Percentiles rank a stretch among this genome's conserved stretches.
These are phyloP conservation scores for Andricus quercusramuli DNA, from an alignment of 2,888 invertebrate genomes.

Conservation along the genomic window DNA sequence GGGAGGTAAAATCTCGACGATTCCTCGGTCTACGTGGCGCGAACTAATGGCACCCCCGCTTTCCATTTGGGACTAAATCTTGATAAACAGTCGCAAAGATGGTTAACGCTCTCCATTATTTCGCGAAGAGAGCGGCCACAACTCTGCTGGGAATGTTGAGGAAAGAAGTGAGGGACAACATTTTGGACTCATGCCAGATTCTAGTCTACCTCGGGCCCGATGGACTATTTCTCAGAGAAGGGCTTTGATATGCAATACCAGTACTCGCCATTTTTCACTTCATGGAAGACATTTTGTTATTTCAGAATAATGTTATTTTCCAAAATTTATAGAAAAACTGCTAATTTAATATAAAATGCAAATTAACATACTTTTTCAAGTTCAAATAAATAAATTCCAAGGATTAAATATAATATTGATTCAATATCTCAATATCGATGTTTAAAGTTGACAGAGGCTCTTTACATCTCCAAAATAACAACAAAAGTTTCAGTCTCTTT, in stretches of 20 bases:
- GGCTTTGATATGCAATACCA: not conserved
- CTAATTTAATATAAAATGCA: too few relatives aligned
- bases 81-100: conserved; percentile 64
- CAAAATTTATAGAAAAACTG: not conserved
- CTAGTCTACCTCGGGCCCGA: conserved; percentile 2
- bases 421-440: too few relatives aligned
- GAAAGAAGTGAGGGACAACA: not conserved
- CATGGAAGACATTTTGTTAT: not conserved
- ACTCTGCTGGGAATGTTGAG: conserved; percentile 27
- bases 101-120: conserved; percentile 62
- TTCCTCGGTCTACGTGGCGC: conserved; percentile 25
- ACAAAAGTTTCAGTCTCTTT: too few relatives aligned
- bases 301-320: not conserved
- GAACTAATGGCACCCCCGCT: conserved; percentile 44
- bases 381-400: too few relatives aligned
- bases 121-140: conserved; percentile 43
- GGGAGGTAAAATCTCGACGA: conserved; percentile 24
- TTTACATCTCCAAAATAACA: too few relatives aligned
- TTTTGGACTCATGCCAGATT: conserved; percentile 25
- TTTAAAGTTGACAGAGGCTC: too few relatives aligned
- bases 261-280: not conserved
- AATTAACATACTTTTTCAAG: too few relatives aligned
- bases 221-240: conserved; percentile 6
- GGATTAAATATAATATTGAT: too few relatives aligned
- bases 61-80: conserved; percentile 57